Evolutionary conservation across 2,888 invertebrate genomes (phyloP).

Genomic region (Cynaeus angustus): DNA sequence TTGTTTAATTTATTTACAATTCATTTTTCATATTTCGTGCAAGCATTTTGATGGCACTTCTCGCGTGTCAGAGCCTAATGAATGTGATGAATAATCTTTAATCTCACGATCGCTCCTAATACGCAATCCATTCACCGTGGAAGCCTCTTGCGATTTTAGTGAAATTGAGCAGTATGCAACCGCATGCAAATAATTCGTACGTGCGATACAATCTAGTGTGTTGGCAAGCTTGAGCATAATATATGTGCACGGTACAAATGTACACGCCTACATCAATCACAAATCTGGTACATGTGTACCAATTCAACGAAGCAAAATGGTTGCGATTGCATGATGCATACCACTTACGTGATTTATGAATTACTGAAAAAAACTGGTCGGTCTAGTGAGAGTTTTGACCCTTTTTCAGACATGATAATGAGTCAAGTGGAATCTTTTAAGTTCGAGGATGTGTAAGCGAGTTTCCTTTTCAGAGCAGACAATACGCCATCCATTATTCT

Average conservation of each 20-base stretch:
- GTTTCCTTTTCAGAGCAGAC: conserved; percentile 20
- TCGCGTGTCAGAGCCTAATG: conserved; percentile 25
- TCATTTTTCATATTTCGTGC: conserved; percentile 39
- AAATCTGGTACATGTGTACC: conserved; percentile 65
- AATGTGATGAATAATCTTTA: conserved; percentile 37
- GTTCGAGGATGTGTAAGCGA: conserved; percentile 32
- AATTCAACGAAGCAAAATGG: conserved; percentile 57
- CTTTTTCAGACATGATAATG: conserved; percentile 36
- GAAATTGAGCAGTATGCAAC: conserved; percentile 14
- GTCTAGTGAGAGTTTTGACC: conserved; percentile 5
- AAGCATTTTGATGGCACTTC: conserved; percentile 29
- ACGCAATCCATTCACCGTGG: background rate
- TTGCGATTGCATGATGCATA: conserved; percentile 54
- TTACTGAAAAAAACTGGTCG: background rate
- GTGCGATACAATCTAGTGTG: conserved; percentile 59
- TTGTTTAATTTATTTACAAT: conserved; percentile 38
- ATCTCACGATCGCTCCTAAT: conserved; percentile 26
- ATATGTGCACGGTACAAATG: conserved; percentile 64
- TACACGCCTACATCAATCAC: conserved; percentile 63
- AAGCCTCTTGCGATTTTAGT: conserved; percentile 1
- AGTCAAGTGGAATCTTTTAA: conserved; percentile 27
- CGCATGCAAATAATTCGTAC: conserved; percentile 58
- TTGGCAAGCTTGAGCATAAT: conserved; percentile 55
- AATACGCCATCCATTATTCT: conserved; percentile 25
- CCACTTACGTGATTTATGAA: background rate